Evolutionary conservation across 2,797 vertebrate genomes (phyloP).

Genomic region (Ctenopoma kingsleyae): DNA sequence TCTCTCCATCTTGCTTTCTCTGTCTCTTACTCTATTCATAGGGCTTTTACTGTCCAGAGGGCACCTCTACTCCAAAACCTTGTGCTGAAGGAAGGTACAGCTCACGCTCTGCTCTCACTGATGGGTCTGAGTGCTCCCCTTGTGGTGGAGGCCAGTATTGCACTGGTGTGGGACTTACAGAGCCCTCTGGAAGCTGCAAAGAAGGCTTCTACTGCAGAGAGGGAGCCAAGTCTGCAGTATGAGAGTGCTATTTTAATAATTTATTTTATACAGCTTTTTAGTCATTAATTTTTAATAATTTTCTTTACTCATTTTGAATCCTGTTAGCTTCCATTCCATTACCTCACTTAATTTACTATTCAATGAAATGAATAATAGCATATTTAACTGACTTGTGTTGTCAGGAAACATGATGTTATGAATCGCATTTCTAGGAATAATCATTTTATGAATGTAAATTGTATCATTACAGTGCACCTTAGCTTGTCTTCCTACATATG

Average conservation of each 20-base stretch:
- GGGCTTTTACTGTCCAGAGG: slow-evolving; percentile 88
- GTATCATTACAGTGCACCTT: background rate
- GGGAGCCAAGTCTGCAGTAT: slow-evolving; percentile 86
- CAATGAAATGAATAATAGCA: background rate
- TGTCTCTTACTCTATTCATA: slow-evolving; percentile 49
- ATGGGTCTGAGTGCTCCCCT: slow-evolving; percentile 78
- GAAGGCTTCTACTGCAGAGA: slow-evolving; percentile 90
- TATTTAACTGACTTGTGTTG: background rate
- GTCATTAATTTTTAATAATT: background rate
- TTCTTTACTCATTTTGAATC: background rate
- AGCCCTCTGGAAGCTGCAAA: slow-evolving; percentile 85
- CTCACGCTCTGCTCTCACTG: slow-evolving; percentile 73
- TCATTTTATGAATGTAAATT: background rate
- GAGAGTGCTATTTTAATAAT: slow-evolving; percentile 34
- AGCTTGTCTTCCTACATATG: slow-evolving; percentile 1
- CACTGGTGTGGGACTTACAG: slow-evolving; percentile 79
- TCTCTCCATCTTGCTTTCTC: background rate
- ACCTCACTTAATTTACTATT: background rate
- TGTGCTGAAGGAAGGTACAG: slow-evolving; percentile 87
- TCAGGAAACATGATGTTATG: background rate
- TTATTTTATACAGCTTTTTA: background rate
- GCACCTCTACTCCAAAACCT: slow-evolving; percentile 80
- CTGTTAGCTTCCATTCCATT: background rate
- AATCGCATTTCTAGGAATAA: background rate
- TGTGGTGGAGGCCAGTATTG: slow-evolving; percentile 89